Evolutionary conservation across 53 echinoderm and acorn worm genomes (phyloP), one percentile per base, ranked within the genome.

Genomic region (Astropecten irregularis): DNA sequence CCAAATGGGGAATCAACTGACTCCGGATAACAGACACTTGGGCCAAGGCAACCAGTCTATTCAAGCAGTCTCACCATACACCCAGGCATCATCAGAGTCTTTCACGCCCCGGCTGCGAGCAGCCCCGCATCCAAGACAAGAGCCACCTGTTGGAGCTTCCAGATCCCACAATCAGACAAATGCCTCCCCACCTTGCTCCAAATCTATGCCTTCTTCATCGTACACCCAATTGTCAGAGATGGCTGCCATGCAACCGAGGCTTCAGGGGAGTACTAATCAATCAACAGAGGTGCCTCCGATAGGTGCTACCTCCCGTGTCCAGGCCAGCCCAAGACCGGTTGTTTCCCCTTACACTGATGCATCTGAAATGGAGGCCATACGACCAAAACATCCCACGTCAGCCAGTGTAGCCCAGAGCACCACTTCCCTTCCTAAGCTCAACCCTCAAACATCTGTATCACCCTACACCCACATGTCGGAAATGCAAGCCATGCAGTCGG

Each of bases 31-130:
- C 11, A 52, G 19, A n/a, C 19, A 3, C 16, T 18, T n/a, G 3
- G 52, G 19, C 19, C 52, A 52, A 15, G 52, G 14, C 11, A 9
- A n/a, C 52, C 19, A 9, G 31, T 18, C 64, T 64, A 11, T 42
- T 3, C 37, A 16, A 64, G 35, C 64, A 16, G 64, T 64, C 35
- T 64, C 64, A 37, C 64, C 64, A 36, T 64, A 64, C 38, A 64
- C 7, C 29, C 29, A 36, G 20, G 64, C 64, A 29, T 37, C 64
- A 64, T 15, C 16, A 34, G 21, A 36, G 30, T 2, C 38, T n/a
- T 7, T 36, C 64, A 34, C 19, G 18, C 18, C 36, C 2, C 28
- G 2, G 2, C 31, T 10, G 10, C 29, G 31, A 31, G 31, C 13
- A 58, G 59, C 59, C 27, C 29, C 28, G 6, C 29, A 58, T 13